Percentiles rank a stretch among this genome's conserved stretches.
Evolutionary conservation across 2,888 invertebrate species (phyloP).

Genomic region (Acrobasis repandana): DNA sequence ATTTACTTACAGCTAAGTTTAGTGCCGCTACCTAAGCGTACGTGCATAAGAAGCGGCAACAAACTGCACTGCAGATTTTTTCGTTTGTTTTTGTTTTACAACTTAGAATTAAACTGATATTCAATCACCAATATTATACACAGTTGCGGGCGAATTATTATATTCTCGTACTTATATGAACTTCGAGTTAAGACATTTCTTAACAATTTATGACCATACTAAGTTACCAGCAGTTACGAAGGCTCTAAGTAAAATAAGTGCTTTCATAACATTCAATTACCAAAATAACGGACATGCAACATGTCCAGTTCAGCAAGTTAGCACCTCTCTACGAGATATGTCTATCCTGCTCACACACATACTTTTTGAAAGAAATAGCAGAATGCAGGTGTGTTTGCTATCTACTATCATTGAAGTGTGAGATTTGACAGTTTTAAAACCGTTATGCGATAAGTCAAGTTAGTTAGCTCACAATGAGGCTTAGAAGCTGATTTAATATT

Average conservation of each 20-base stretch:
- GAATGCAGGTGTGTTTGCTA: conserved; percentile 53
- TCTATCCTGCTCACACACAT: conserved; percentile 41
- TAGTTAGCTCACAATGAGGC: neutral
- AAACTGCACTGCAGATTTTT: too few species aligned
- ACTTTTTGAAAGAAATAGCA: conserved; percentile 38
- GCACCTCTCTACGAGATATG: conserved; percentile 42
- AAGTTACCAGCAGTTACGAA: too few species aligned
- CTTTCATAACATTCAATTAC: conserved; percentile 15
- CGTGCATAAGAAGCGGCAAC: too few species aligned
- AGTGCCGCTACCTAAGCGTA: too few species aligned
- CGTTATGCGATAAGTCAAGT: conserved; percentile 22
- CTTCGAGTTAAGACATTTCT: too few species aligned
- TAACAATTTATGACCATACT: too few species aligned
- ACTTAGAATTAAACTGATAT: too few species aligned
- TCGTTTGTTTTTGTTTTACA: too few species aligned
- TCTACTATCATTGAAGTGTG: conserved; percentile 57
- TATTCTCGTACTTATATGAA: too few species aligned
- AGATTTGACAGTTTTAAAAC: conserved; percentile 60
- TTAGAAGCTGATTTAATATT: neutral
- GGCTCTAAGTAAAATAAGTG: neutral
- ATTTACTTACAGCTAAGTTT: too few species aligned
- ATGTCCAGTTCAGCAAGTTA: conserved; percentile 60
- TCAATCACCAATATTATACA: too few species aligned
- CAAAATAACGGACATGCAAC: conserved; percentile 21
- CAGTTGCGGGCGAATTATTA: too few species aligned